These are phyloP conservation scores for Narcine bancroftii DNA, from an alignment of 2,113 vertebrate genomes.

Conservation along the genomic window DNA sequence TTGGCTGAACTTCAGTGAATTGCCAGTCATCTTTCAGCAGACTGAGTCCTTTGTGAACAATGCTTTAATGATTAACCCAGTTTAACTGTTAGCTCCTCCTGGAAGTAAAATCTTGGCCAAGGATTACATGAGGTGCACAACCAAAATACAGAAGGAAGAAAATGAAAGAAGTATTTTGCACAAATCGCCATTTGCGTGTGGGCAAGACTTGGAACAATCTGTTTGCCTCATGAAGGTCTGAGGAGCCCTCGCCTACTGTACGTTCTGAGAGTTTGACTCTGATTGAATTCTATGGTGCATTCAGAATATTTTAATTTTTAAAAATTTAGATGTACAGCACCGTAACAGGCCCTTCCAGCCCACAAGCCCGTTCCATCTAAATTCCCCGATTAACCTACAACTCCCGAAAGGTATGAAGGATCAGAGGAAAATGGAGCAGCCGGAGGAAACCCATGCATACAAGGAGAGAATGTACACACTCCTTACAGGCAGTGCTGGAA, in stretches of 20 bases:
- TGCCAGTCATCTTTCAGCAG: neutral
- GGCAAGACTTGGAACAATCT: neutral
- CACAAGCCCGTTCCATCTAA: no score
- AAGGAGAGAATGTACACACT: no score
- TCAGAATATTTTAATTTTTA: no score
- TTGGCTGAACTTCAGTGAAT: neutral
- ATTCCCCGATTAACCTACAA: no score
- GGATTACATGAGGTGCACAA: neutral
- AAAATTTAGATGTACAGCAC: no score
- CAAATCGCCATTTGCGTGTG: neutral
- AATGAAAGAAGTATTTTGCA: neutral
- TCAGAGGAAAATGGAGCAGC: no score
- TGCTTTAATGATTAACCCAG: neutral
- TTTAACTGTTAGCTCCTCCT: neutral
- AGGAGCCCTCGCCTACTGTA: neutral
- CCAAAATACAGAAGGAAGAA: neutral
- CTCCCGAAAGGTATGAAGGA: no score
- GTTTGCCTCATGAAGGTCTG: neutral
- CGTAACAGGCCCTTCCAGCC: no score
- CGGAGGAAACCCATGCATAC: no score
- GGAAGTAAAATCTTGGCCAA: neutral
- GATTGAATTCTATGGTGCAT: neutral
- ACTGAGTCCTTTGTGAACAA: neutral
- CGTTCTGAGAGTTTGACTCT: neutral
- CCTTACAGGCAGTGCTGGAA: no score